Base-by-base conservation (phyloP, 1,140 invertebrate genomes). In the Asobara japonica region DNA sequence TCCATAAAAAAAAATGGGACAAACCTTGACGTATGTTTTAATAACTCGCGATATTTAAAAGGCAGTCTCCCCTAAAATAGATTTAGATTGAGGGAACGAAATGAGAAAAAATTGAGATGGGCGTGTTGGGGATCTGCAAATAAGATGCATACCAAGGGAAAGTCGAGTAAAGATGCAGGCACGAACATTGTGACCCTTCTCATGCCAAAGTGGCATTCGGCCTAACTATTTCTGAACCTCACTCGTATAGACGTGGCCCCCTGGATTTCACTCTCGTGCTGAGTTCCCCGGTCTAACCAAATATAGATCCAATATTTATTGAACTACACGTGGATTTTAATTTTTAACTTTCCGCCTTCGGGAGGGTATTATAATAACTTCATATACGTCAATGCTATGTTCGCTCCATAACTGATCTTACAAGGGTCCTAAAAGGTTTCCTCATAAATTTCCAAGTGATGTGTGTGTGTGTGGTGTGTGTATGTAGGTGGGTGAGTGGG, bases 241-340 rank as follows among this genome's bases (percentile, higher is more conserved):
- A 64, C 69, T 13, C 36, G 69, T 45, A 62, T 30, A 64, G 69
- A 30, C 22, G 8, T 20, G 16, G 51, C 22, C 51, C 51, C 51
- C 51, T 56, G 51, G 51, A 56, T 56, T 16, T 51, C 20, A 51
- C 45, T 41, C 38, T 65, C 45, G 62, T 65, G 33, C 51, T 16
- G 22, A 18, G 51, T 70, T 31, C 33, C 61, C 61, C 18, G 25
- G 25, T 71, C 20, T 18, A 71, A 51, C 41, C 62, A 22, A 71
- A 71, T 65, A 71, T 71, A 71, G 69, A 71, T 16, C 33, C 38
- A 71, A 65, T 71, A 71, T 65, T 65, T 41, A 65, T 65, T 65
- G 33, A 16, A 38, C 7, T 22, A 13, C 48, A 69, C 66, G 66
- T 69, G 27, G 11, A 69, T 45, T 69, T 69, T 69, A 60, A 69